Base-by-base conservation (phyloP, 1,140 invertebrate genomes). In the Oncopodura yosiiana region DNA sequence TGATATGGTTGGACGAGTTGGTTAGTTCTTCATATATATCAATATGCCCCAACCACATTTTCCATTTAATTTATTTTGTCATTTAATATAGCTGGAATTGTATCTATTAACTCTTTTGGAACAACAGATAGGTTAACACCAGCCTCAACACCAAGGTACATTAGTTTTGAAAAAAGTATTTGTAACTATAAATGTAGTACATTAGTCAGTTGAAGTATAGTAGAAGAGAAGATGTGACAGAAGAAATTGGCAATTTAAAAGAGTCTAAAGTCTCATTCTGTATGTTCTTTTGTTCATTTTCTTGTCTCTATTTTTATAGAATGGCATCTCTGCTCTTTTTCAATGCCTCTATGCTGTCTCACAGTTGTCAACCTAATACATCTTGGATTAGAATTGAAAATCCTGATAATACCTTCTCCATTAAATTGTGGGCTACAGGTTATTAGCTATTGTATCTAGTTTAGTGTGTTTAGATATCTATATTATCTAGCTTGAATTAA, bases 291-390 rank as follows among this genome's bases (percentile, higher is more conserved):
- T 49, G 9, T 34, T 34, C 8, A 34, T 12, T 49, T 49, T 18
- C 14, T 32, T 38, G 3, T 14, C 19, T 41, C 5, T 5, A 12
- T 48, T 23, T 48, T 8, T 24, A 34, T 23, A 56, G 54, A 23
- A 56, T 56, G 54, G 54, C 54, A 26, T 42, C 54, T 34, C 41
- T 56, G 6, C 39, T 56, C 19, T 56, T 56, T 26, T 19, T 34
- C 29, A 49, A 56, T 18, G 54, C 54, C 18, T 44, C 39, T 19
- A 56, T 56, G 54, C 50, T 56, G 54, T 56, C 54, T 38, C 54
- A 56, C 27, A 48, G 50, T 34, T 56, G 54, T 37, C 41, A 45
- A 32, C 54, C 54, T 43, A 56, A 56, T 26, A 56, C 54, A 27
- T 44, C 38, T 45, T 56, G 54, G 54, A 32, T 50, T 41, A 24